These are phyloP conservation scores for Apogon talboti DNA, from an alignment of 2,797 vertebrate genomes.

Conservation along the genomic window DNA sequence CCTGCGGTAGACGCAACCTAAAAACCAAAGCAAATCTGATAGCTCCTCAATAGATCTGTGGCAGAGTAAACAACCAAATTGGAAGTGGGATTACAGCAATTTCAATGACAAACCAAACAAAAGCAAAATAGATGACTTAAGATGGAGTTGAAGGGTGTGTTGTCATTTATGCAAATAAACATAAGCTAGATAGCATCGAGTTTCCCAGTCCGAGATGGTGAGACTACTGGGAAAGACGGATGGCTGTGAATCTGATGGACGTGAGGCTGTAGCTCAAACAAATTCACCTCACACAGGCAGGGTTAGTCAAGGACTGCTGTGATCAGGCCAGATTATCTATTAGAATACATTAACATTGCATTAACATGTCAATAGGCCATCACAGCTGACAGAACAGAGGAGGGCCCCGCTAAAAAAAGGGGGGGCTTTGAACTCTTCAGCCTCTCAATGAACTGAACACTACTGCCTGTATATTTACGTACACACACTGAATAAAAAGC, in stretches of 20 bases:
- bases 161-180: conserved; percentile 46
- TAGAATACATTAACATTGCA: conserved; percentile 81
- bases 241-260: conserved; percentile 12
- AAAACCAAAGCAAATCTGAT: conserved; percentile 44
- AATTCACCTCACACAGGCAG: conserved; percentile 57
- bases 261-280: conserved; percentile 29
- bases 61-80: conserved; percentile 58
- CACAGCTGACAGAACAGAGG: conserved; percentile 77
- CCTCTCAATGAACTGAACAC: conserved; percentile 49
- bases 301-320: conserved; percentile 56
- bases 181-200: conserved; percentile 34
- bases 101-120: conserved; percentile 51
- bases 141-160: neutral
- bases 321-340: conserved; percentile 78
- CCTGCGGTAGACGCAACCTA: conserved; percentile 59
- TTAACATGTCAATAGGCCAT: conserved; percentile 82
- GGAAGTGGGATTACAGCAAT: conserved; percentile 49
- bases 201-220: conserved; percentile 21
- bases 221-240: conserved; percentile 26
- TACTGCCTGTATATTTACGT: conserved; percentile 30
- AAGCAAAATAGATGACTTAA: conserved; percentile 42
- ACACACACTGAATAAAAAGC: conserved; percentile 40
- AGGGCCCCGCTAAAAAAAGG: conserved; percentile 47
- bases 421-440: conserved; percentile 71
- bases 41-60: conserved; percentile 31